Conservation (phyloP, 2,113 vertebrate species). For the Rhombomys opimus region DNA sequence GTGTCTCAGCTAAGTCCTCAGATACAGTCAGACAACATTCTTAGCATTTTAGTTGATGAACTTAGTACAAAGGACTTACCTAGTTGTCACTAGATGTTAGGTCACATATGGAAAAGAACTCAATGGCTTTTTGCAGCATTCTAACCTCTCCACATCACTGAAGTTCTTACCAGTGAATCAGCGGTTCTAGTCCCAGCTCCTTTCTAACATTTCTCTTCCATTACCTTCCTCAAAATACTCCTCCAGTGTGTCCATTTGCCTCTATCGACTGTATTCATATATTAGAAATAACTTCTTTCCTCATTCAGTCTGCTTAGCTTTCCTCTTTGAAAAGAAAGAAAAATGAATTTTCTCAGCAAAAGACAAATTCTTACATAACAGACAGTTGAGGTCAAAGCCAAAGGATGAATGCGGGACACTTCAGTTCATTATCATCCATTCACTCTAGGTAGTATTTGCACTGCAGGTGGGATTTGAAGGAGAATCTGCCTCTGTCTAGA, state of each 20-base stretch:
- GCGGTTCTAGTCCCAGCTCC: background rate
- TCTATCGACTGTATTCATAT: background rate
- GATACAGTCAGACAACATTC: background rate
- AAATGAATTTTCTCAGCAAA: conserved; percentile 71
- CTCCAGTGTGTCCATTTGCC: background rate
- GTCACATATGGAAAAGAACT: background rate
- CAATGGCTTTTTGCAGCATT: background rate
- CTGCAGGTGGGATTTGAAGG: conserved; percentile 67
- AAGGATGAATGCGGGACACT: conserved; percentile 51
- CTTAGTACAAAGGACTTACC: background rate
- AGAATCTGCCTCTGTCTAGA: conserved; percentile 57
- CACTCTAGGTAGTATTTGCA: conserved; percentile 38
- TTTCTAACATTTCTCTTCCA: background rate
- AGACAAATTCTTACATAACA: conserved; percentile 71
- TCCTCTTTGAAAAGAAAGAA: conserved; percentile 51
- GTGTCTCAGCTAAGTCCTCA: background rate
- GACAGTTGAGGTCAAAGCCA: conserved; percentile 61
- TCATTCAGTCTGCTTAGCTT: conserved; percentile 64
- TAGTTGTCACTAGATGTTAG: background rate
- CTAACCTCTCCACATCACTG: background rate
- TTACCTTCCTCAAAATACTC: background rate
- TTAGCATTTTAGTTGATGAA: background rate
- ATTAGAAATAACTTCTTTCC: conserved; percentile 16
- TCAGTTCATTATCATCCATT: conserved; percentile 12
- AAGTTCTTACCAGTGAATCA: background rate